These are phyloP conservation scores for Podarcis muralis DNA, from an alignment of 2,113 vertebrate species.

Conservation along the genomic window DNA sequence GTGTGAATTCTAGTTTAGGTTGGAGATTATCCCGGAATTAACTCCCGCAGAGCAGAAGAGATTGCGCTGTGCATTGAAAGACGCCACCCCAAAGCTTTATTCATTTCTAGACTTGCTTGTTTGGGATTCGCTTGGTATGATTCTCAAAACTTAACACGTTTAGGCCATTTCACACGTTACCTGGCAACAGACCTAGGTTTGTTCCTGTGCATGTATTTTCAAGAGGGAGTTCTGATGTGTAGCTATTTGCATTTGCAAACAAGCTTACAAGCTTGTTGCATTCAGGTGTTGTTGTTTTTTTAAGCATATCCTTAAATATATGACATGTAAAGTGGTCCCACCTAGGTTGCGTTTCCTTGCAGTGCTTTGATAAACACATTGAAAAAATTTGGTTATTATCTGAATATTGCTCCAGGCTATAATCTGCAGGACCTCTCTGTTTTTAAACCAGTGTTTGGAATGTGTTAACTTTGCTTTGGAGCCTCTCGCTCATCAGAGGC, in stretches of 20 bases:
- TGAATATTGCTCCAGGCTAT: background rate
- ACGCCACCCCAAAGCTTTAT: background rate
- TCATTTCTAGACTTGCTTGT: background rate
- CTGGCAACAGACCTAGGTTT: background rate
- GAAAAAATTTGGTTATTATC: background rate
- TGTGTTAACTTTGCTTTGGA: background rate
- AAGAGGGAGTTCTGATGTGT: background rate
- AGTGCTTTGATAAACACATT: background rate
- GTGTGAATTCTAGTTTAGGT: background rate
- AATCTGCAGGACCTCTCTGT: background rate
- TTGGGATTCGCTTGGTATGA: background rate
- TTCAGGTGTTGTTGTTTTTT: background rate
- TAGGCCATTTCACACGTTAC: background rate
- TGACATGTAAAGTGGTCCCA: background rate
- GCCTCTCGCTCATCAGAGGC: background rate
- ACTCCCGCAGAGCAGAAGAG: background rate
- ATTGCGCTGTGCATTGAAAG: background rate
- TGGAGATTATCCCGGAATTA: background rate
- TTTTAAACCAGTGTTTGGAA: background rate
- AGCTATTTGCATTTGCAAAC: background rate
- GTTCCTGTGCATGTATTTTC: background rate
- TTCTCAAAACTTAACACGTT: background rate
- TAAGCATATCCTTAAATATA: background rate
- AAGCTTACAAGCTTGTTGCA: background rate
- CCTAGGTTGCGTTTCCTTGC: background rate